Evolutionary conservation across 2,797 vertebrate species (phyloP), one percentile per base, ranked within the genome.

Genomic region (Urocyon cinereoargenteus): DNA sequence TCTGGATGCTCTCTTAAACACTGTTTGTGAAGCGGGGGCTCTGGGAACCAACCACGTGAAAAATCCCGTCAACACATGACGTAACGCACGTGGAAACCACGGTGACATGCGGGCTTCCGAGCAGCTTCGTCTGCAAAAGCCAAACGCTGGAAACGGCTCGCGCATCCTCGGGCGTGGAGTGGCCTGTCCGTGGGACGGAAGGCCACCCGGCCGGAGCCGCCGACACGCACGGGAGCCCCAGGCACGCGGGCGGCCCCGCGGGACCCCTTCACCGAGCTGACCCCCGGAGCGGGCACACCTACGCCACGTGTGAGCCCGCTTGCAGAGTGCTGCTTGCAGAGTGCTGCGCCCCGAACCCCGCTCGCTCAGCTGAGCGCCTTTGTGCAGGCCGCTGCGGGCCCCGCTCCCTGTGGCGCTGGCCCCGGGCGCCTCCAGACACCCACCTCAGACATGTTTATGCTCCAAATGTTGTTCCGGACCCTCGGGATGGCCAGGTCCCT

Each of bases 401-500:
- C 40, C 18, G n/a, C 2, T 18, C n/a, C n/a, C 55, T 57, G 16
- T 4, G 4, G 19, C 18, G 8, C 9, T 45, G 8, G 4, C 66
- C 66, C 66, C 9, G 8, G 9, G 16, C 15, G 40, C 40, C 40
- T 45, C 40, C 40, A 45, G 40, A 45, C 28, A 40, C 95, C 66
- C 55, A 98, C 98, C 95, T 97, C 94, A 0, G 97, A 94, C 85
- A 97, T 90, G 34, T 92, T 53, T 3, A 97, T 86, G n/a, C 51
- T 96, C 98, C 98, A 98, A 7, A 98, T 93, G 64, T 95, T 96
- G 0, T 84, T 92, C 19, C 97, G 64, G 6, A 91, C 3, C 86
- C 91, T 97, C 0, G 98, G 97, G 13, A 31, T 26, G 2, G 98
- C 97, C 86, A 98, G 97, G 21, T 97, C 96, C 79, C 77, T 75